phyloP scores from a whole-genome alignment of 1,140 invertebrate species.

The Megathymus violae region DNA sequence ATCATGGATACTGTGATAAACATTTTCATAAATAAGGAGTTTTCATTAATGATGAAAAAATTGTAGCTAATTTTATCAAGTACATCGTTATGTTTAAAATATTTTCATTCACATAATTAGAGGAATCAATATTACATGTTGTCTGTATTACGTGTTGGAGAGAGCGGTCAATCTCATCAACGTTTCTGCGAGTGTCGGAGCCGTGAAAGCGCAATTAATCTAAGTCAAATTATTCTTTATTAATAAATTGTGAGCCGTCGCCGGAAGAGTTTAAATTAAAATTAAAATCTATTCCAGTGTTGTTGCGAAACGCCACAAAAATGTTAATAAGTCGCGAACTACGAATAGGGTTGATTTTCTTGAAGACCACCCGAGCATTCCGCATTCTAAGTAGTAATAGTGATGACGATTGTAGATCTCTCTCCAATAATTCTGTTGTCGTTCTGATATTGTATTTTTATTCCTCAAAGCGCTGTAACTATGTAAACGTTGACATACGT shows the following conservation, averaged over 20 bases:
- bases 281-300: conserved; percentile 40
- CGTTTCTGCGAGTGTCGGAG: conserved; percentile 32
- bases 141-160: neutral
- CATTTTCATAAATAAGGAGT: too few species aligned
- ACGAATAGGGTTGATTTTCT: conserved; percentile 26
- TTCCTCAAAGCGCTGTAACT: too few species aligned
- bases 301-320: conserved; percentile 32
- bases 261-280: conserved; percentile 49
- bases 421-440: neutral
- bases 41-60: too few species aligned
- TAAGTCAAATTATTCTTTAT: conserved; percentile 63
- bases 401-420: too few species aligned
- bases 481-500: too few species aligned
- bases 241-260: conserved; percentile 44
- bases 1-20: too few species aligned
- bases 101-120: too few species aligned
- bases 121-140: neutral
- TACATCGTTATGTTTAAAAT: too few species aligned
- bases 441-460: too few species aligned
- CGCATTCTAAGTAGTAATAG: neutral
- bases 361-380: too few species aligned
- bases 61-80: too few species aligned
- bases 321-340: conserved; percentile 27
- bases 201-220: conserved; percentile 55
- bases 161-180: neutral